Base-by-base conservation (phyloP, 2,113 vertebrate species). In the Hipposideros armiger region DNA sequence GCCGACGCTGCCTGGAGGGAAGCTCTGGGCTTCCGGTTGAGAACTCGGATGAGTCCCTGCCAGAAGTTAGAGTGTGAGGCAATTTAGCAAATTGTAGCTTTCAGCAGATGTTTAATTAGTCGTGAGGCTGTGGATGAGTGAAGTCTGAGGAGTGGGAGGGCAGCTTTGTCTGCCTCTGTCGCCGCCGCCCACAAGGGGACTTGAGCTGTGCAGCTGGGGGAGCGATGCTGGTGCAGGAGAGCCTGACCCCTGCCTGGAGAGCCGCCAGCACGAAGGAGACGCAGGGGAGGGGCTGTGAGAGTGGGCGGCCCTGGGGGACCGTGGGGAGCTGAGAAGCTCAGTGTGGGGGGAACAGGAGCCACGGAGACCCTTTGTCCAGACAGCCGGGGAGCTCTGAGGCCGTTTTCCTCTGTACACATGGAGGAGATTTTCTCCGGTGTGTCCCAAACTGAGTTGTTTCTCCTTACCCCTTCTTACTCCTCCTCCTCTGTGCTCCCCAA, bases 1-100 rank as follows among this genome's bases (percentile, higher is more conserved):
- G 52, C 32, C 19, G 20, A 3, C 54, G n/a, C 70, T 74, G 64
- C 62, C 36, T 42, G 58, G 86, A 69, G 85, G 70, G 73, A 82
- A 22, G 28, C 76, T 58, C 78, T 86, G 69, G 90, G 28, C 78
- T 88, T 88, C 56, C 17, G 80, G 60, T 82, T 76, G 82, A 93
- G 95, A 86, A 93, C 74, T 94, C 80, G 22, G 95, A 95, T 87
- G 62, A 24, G 83, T 94, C 91, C 85, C 87, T 95, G 95, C 91
- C 93, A 97, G 89, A 96, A 97, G 96, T 95, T 67, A 87, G 96
- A 92, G 26, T 62, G 42, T 13, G 64, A 95, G 91, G 87, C 97
- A 97, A 95, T 98, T 97, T 97, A 96, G 95, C 90, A 97, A 97
- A 98, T 95, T 96, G 96, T 70, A 94, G 95, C 91, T 97, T 91